Conservation (phyloP, 2,797 vertebrate genomes). For the Acestrorhynchus altus region DNA sequence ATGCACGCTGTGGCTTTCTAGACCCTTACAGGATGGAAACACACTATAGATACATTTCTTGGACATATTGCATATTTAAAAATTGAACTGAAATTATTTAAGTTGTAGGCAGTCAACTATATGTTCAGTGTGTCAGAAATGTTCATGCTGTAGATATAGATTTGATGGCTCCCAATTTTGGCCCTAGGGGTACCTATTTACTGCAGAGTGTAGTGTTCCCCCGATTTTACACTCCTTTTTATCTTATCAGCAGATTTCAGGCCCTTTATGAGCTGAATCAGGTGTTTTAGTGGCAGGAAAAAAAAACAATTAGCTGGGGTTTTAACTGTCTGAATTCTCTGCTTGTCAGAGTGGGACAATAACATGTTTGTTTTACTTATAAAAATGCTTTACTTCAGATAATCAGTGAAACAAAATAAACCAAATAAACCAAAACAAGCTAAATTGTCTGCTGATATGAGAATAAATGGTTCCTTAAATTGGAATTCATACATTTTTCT, state of each 20-base stretch:
- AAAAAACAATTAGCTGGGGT: neutral
- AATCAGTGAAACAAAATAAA: too few relatives aligned
- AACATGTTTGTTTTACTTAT: too few relatives aligned
- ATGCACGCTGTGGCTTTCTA: conserved; percentile 47
- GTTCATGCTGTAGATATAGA: neutral
- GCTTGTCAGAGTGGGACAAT: neutral
- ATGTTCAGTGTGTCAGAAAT: neutral
- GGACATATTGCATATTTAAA: neutral
- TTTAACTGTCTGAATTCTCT: neutral
- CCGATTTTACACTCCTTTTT: conserved; percentile 7
- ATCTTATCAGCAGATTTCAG: neutral
- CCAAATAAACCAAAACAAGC: too few relatives aligned
- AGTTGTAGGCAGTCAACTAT: neutral
- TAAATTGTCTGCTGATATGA: too few relatives aligned
- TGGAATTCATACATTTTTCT: too few relatives aligned
- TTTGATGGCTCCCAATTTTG: neutral
- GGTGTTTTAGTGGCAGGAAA: neutral
- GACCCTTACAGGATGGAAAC: conserved; percentile 43
- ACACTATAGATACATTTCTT: conserved; percentile 16
- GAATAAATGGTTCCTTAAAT: too few relatives aligned
- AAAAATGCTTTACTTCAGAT: too few relatives aligned
- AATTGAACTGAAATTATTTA: neutral
- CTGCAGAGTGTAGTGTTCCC: conserved; percentile 14
- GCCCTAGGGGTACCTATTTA: neutral
- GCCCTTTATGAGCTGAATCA: conserved; percentile 12